Evolutionary conservation across 2,113 vertebrate genomes (phyloP).

Genomic region (Cyphomyrus plagiostoma): DNA sequence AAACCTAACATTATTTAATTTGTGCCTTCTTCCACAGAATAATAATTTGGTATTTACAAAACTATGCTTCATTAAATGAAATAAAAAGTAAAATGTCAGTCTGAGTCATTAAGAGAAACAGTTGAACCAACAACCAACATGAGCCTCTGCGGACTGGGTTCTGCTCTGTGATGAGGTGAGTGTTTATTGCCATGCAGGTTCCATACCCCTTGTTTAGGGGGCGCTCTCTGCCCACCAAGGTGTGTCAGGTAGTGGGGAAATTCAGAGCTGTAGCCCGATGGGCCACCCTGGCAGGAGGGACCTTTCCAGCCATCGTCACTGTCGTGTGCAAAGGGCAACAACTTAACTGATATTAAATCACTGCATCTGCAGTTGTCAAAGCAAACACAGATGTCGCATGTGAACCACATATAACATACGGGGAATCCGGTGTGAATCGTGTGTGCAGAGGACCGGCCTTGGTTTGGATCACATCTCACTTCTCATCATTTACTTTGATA

Average conservation of each 20-base stretch:
- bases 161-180: neutral
- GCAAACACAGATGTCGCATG: neutral
- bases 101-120: neutral
- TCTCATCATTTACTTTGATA: neutral
- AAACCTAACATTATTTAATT: neutral
- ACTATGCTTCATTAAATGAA: neutral
- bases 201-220: neutral
- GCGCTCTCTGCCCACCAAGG: neutral
- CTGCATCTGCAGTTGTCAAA: neutral
- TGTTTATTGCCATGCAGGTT: neutral
- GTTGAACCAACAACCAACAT: neutral
- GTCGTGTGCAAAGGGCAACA: neutral
- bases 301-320: neutral
- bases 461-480: neutral
- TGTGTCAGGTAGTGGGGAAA: neutral
- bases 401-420: neutral
- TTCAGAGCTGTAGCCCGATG: neutral
- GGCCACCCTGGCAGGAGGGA: neutral
- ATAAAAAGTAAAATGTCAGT: neutral
- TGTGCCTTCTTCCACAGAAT: neutral
- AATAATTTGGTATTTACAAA: neutral
- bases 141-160: neutral
- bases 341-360: neutral
- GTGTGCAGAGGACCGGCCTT: neutral
- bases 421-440: neutral